A percentile compares a stretch with the other conserved stretches of the same genome.
These are phyloP conservation scores for Sogatella furcifera DNA, from an alignment of 1,140 invertebrate genomes.

Conservation along the genomic window DNA sequence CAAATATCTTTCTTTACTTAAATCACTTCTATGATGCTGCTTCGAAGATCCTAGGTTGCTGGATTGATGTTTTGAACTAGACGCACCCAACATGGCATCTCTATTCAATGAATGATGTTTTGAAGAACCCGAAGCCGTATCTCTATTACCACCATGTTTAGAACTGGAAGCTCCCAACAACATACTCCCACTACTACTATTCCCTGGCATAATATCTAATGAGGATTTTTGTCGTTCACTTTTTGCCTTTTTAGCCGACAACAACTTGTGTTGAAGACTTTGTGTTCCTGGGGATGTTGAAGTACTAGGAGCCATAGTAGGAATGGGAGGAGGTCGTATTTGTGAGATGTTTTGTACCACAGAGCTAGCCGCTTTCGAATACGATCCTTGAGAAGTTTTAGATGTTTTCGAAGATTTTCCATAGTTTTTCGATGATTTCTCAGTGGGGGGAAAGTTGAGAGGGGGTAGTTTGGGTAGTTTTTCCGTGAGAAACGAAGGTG, in stretches of 20 bases:
- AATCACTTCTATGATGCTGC: background rate
- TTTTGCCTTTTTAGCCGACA: constrained; percentile 8
- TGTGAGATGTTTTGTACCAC: background rate
- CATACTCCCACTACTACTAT: background rate
- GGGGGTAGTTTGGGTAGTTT: background rate
- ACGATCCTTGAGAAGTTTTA: background rate
- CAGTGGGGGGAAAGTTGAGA: background rate
- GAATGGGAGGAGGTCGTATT: background rate
- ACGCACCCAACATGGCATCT: background rate
- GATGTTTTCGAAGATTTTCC: background rate
- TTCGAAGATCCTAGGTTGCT: background rate
- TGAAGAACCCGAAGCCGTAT: too few species aligned
- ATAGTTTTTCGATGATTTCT: background rate
- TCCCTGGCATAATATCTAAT: background rate
- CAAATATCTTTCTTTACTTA: background rate
- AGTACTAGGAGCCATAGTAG: background rate
- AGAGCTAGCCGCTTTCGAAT: background rate
- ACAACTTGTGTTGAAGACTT: constrained; percentile 11
- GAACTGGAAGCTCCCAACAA: background rate
- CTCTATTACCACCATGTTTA: too few species aligned
- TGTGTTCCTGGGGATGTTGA: background rate
- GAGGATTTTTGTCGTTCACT: background rate
- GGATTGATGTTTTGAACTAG: background rate
- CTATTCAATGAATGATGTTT: background rate
- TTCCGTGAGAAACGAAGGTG: background rate